Percentiles rank a stretch among this genome's conserved stretches.
Conservation (phyloP, 2,113 vertebrate genomes). For the Stegastes partitus region DNA sequence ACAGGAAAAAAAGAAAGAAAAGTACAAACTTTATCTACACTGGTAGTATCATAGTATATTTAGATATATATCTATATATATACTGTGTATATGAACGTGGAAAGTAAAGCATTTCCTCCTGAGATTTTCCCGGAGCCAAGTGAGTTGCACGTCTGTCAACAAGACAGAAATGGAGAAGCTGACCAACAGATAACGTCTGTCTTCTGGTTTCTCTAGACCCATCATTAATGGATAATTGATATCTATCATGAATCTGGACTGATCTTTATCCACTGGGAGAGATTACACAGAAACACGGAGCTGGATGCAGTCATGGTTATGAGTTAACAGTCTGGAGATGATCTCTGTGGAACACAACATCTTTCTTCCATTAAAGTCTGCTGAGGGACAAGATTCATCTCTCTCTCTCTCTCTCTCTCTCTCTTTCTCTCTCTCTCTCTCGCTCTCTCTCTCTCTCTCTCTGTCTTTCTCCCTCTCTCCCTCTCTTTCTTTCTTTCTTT, state of each 20-base stretch:
- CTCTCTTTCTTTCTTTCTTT: too few species aligned
- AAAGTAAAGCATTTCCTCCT: slow-evolving; percentile 14
- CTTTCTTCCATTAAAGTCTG: slow-evolving; percentile 77
- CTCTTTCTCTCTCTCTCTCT: slow-evolving; percentile 25
- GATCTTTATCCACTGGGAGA: slow-evolving; percentile 40
- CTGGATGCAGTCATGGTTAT: slow-evolving; percentile 54
- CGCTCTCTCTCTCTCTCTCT: slow-evolving; percentile 47
- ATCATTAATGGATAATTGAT: slow-evolving; percentile 55
- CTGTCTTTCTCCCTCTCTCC: too few species aligned
- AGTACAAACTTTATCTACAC: background rate
- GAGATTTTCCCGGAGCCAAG: background rate
- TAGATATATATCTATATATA: background rate
- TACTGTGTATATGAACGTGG: background rate
- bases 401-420: slow-evolving; percentile 51
- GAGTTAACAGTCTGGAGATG: slow-evolving; percentile 65
- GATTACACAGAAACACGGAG: slow-evolving; percentile 46
- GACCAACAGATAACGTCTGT: slow-evolving; percentile 3
- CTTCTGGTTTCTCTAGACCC: slow-evolving; percentile 2
- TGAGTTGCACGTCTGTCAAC: slow-evolving; percentile 2
- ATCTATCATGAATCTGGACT: slow-evolving; percentile 55
- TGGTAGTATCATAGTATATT: background rate
- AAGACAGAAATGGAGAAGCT: slow-evolving; percentile 8
- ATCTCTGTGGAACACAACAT: slow-evolving; percentile 66
- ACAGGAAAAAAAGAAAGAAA: background rate
- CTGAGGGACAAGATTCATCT: slow-evolving; percentile 63